A percentile compares a stretch with the other conserved stretches of the same genome.
phyloP scores from a whole-genome alignment of 2,888 invertebrate genomes.

The Sisyra terminalis region DNA sequence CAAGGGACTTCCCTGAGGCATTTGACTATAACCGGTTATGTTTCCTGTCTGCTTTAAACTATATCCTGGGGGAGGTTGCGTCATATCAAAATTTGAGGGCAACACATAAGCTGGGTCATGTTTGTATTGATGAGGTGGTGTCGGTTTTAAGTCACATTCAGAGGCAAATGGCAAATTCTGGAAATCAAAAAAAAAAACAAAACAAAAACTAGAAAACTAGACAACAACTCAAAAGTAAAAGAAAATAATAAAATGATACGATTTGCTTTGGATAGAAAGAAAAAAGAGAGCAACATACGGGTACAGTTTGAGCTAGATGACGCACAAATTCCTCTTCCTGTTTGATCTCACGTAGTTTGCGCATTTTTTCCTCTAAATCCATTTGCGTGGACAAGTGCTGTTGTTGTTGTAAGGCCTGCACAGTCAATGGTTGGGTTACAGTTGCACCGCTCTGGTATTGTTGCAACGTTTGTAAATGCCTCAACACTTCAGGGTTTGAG shows the following conservation, averaged over 20 bases:
- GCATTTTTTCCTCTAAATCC: conserved; percentile 51
- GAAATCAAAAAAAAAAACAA: conserved; percentile 15
- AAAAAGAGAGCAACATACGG: conserved; percentile 33
- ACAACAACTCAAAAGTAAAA: no score
- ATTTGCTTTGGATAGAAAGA: no score
- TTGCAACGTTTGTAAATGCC: conserved; percentile 73
- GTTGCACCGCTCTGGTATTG: conserved; percentile 31
- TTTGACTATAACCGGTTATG: conserved; percentile 8
- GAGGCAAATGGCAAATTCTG: conserved; percentile 46
- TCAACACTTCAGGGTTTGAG: conserved; percentile 74
- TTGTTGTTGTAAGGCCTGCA: conserved; percentile 24
- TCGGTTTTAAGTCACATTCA: conserved; percentile 43
- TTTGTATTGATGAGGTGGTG: conserved; percentile 18
- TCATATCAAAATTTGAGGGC: conserved; percentile 24
- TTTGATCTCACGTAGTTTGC: conserved; percentile 50
- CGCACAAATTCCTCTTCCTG: conserved; percentile 61
- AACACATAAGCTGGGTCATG: conserved; percentile 16
- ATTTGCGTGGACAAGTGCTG: conserved; percentile 38
- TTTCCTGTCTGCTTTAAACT: conserved; percentile 19
- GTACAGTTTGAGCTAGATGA: conserved; percentile 55
- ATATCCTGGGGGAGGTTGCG: conserved; percentile 37
- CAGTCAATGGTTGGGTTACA: conserved; percentile 12
- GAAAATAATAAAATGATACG: no score
- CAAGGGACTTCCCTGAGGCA: conserved; percentile 16
- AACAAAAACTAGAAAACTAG: no score